Conservation (phyloP, 2,113 vertebrate species). For the Anas platyrhynchos region DNA sequence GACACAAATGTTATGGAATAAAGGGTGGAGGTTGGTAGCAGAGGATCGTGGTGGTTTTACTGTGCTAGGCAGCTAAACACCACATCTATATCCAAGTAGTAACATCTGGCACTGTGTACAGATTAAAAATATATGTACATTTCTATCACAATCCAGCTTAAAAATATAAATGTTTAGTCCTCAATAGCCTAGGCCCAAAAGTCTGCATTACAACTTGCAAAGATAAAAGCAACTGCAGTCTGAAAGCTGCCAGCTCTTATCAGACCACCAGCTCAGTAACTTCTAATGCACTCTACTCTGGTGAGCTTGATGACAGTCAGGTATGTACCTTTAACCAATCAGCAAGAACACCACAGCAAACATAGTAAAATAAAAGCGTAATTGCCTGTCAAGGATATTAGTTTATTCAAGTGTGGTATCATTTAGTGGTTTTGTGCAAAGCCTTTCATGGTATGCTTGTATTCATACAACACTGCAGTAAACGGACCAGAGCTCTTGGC, state of each 20-base stretch:
- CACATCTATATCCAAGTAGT: background rate
- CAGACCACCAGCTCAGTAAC: background rate
- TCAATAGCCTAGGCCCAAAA: background rate
- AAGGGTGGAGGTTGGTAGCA: too few relatives aligned
- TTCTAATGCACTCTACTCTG: background rate
- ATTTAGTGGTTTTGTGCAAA: background rate
- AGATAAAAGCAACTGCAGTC: background rate
- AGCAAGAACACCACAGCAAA: background rate
- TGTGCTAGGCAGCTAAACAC: too few relatives aligned
- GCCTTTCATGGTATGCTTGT: background rate
- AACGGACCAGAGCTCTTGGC: background rate
- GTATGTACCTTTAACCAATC: background rate
- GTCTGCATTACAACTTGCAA: background rate
- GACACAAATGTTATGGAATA: too few relatives aligned
- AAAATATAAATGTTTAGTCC: background rate
- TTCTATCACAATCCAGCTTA: background rate
- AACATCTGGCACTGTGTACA: background rate
- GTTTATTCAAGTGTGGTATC: background rate
- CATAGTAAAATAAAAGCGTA: background rate
- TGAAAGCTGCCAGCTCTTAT: background rate
- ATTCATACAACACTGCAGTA: background rate
- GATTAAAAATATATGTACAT: background rate
- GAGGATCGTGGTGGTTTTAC: too few relatives aligned
- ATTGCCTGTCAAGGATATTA: background rate
- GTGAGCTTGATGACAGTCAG: background rate